These are phyloP conservation scores for Wasmannia auropunctata DNA, from an alignment of 1,140 invertebrate genomes.

Conservation along the genomic window DNA sequence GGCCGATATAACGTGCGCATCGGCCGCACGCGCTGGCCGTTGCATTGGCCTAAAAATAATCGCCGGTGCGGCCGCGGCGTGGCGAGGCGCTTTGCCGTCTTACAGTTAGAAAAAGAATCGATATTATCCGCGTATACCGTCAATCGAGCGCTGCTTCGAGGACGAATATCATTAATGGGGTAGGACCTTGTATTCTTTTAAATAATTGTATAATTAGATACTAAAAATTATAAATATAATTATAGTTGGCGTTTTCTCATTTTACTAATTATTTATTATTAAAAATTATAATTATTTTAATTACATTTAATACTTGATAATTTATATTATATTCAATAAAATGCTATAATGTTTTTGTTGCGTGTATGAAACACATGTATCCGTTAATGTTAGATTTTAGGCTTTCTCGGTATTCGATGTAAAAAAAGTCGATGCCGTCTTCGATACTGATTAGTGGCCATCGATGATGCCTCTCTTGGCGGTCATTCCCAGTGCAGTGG, in stretches of 20 bases:
- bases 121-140: not conserved
- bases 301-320: not conserved
- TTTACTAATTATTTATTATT: too few species aligned
- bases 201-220: not conserved
- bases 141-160: not conserved
- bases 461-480: conserved; percentile 11
- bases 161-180: not conserved
- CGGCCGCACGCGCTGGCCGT: conserved; percentile 11
- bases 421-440: not conserved
- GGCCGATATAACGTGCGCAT: conserved; percentile 11
- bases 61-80: not conserved
- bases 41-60: conserved; percentile 57
- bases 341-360: not conserved
- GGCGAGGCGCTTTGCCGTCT: not conserved
- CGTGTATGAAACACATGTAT: not conserved
- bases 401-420: not conserved
- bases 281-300: not conserved
- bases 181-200: not conserved
- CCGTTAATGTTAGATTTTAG: too few species aligned
- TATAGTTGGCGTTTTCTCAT: too few species aligned
- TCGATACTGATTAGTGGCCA: conserved; percentile 2
- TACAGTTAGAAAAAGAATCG: not conserved
- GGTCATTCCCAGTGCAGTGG: conserved; percentile 24
- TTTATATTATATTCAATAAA: not conserved
- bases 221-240: too few species aligned